Evolutionary conservation across 2,888 invertebrate species (phyloP).

Genomic region (Drosophila cyrtoloma): DNA sequence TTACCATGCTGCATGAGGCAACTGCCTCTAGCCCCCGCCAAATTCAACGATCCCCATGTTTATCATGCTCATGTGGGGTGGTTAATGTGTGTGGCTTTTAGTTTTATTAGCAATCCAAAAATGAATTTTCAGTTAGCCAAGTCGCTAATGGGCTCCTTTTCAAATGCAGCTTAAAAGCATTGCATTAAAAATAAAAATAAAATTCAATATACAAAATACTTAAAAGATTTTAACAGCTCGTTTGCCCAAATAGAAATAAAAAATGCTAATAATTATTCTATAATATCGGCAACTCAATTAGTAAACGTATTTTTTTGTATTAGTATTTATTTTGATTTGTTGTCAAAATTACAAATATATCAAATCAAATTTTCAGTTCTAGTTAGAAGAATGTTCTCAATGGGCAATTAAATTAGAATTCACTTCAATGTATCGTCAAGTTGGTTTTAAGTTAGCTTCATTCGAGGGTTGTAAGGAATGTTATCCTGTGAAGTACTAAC

Average conservation of each 20-base stretch:
- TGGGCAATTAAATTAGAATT: not conserved
- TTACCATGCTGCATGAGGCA: not conserved
- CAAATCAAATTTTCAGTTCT: not conserved
- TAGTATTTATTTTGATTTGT: not conserved
- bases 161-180: not conserved
- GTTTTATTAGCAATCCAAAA: constrained; percentile 34
- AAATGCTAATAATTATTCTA: not conserved
- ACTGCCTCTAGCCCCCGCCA: constrained; percentile 7
- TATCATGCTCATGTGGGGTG: constrained; percentile 35
- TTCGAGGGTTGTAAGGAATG: constrained; percentile 21
- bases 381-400: not conserved
- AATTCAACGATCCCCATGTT: constrained; percentile 35
- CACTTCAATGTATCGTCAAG: constrained; percentile 15
- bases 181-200: not conserved
- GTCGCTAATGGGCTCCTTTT: constrained; percentile 3
- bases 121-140: constrained; percentile 5
- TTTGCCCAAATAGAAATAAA: not conserved
- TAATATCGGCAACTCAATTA: not conserved
- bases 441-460: not conserved
- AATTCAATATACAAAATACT: not conserved
- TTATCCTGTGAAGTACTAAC: constrained; percentile 1
- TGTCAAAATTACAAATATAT: constrained; percentile 31
- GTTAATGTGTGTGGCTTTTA: constrained; percentile 33
- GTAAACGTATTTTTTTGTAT: not conserved
- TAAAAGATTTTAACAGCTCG: not conserved